Evolutionary conservation across 2,888 invertebrate genomes (phyloP).

Genomic region (Polietes domitor): DNA sequence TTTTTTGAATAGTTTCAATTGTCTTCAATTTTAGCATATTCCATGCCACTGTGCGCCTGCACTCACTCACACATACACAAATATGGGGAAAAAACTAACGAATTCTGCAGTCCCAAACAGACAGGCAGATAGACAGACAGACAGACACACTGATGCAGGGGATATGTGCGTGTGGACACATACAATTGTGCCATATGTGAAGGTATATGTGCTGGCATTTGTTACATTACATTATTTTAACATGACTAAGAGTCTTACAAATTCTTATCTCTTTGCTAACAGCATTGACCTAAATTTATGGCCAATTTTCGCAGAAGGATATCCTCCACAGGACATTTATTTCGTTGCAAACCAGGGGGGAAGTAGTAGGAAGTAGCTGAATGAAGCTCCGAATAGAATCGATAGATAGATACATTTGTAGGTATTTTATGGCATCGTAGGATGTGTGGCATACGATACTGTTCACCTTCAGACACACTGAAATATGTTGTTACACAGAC

Average conservation of each 20-base stretch:
- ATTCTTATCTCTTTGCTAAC: slow-evolving; percentile 57
- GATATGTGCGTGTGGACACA: not conserved
- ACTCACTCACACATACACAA: too few relatives aligned
- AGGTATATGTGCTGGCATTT: not conserved
- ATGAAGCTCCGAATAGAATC: not conserved
- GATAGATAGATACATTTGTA: not conserved
- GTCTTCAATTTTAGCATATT: too few relatives aligned
- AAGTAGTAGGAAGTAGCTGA: not conserved
- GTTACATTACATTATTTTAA: slow-evolving; percentile 45
- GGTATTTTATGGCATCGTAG: slow-evolving; percentile 8
- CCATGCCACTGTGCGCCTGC: slow-evolving; percentile 3
- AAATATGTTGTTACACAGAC: not conserved
- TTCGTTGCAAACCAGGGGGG: not conserved
- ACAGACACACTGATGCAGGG: not conserved
- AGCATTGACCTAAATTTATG: slow-evolving; percentile 61
- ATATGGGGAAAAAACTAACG: too few relatives aligned
- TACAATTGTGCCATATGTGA: slow-evolving; percentile 2
- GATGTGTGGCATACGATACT: not conserved
- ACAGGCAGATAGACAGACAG: not conserved
- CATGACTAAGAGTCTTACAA: slow-evolving; percentile 46
- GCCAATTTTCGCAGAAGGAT: slow-evolving; percentile 23
- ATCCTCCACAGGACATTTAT: slow-evolving; percentile 11
- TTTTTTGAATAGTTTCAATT: too few relatives aligned
- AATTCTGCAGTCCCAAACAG: not conserved
- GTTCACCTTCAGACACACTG: not conserved